Evolutionary conservation across 2,888 invertebrate species (phyloP), one percentile per base, ranked within the genome.

Genomic region (Chirona hameri): DNA sequence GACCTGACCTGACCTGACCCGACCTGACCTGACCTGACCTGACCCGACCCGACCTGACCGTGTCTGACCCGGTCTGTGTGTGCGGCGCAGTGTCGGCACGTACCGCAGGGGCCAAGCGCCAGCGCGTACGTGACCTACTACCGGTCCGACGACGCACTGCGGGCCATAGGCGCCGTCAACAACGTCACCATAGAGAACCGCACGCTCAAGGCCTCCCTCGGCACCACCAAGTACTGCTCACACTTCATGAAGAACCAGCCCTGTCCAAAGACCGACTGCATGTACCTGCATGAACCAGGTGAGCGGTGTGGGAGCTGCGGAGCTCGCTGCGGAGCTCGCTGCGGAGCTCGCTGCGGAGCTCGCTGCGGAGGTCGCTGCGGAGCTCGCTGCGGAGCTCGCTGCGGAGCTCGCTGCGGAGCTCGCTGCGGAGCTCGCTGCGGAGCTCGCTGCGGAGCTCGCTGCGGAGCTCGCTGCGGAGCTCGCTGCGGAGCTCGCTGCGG

Each of bases 181-280:
- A 98, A 99, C 90, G 94, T 97, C 87, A 93, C 94, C 88, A 93
- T 99, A 87, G 99, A 99, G 90, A 97, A 97, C 81, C 91, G 98
- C 87, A 94, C 95, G 86, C 92, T 99, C 86, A 99, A 99, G 91
- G 98, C 98, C 86, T 98, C 98, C 86, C 91, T 99, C 86, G 99
- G 99, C 85, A 99, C 99, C 86, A 99, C 99, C 87, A 99, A 99
- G 91, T 99, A 99, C 90, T 99, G 99, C 91, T 98, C 98, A 88
- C 97, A 98, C 90, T 99, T 99, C 89, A 95, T 99, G 93, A 95
- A 97, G 89, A 98, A 98, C 90, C 95, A 97, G 89, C 93, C 95
- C 86, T 99, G 99, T 90, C 98, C 98, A 83, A 99, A 99, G 90
- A 92, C 94, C 85, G 99, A 99, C 90, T 99, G 99, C 91, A 99